These are phyloP conservation scores for Tonatia bakeri DNA, from an alignment of 2,113 vertebrate genomes.

Conservation along the genomic window DNA sequence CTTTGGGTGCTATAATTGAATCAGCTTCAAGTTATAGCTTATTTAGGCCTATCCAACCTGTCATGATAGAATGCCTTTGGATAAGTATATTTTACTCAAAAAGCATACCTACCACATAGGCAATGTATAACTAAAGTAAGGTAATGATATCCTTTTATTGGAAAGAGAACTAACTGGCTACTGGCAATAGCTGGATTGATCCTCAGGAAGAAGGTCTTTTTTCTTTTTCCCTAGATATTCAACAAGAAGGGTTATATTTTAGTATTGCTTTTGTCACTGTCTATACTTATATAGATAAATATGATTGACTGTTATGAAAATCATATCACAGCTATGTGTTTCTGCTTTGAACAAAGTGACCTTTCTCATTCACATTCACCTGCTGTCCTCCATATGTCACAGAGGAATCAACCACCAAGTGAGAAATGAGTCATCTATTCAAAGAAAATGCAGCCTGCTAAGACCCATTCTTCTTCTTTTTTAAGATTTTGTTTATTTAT, in stretches of 20 bases:
- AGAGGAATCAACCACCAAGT: not conserved
- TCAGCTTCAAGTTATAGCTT: not conserved
- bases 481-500: too few relatives aligned
- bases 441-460: conserved; percentile 17
- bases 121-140: conserved; percentile 25
- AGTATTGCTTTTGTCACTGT: conserved; percentile 23
- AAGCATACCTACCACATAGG: not conserved
- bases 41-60: conserved; percentile 2
- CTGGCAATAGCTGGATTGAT: conserved; percentile 11
- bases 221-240: not conserved
- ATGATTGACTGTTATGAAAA: conserved; percentile 68
- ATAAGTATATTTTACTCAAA: not conserved
- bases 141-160: not conserved
- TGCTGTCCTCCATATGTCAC: conserved; percentile 48
- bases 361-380: conserved; percentile 68
- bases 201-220: not conserved
- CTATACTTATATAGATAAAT: conserved; percentile 43
- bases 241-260: conserved; percentile 20
- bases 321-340: conserved; percentile 66
- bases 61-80: not conserved
- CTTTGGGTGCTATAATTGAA: not conserved
- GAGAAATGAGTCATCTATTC: conserved; percentile 58
- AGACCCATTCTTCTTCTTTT: not conserved
- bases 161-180: conserved; percentile 8
- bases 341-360: conserved; percentile 66